phyloP scores from a whole-genome alignment of 2,888 invertebrate species.

The Lasioglossum oenotherae region DNA sequence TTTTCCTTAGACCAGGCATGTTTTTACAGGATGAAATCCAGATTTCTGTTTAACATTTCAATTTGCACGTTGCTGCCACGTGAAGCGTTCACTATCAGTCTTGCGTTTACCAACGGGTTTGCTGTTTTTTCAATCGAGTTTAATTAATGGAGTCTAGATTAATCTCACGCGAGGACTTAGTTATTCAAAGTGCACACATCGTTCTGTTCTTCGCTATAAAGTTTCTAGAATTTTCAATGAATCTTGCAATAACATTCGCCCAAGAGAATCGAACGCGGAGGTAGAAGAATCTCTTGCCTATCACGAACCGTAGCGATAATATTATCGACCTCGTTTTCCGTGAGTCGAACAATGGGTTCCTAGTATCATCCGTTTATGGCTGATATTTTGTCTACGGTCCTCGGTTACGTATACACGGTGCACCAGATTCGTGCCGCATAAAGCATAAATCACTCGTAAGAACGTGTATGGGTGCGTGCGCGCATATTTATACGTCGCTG shows the following conservation, averaged over 20 bases:
- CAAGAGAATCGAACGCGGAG: not conserved
- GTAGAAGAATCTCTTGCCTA: conserved; percentile 30
- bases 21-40: not conserved
- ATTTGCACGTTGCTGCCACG: not conserved
- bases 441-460: conserved; percentile 64
- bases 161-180: not conserved
- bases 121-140: not conserved
- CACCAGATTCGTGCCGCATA: conserved; percentile 55
- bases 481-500: conserved; percentile 39
- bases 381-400: conserved; percentile 79
- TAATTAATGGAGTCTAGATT: not conserved
- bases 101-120: not conserved
- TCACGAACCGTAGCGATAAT: not conserved
- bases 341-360: conserved; percentile 69
- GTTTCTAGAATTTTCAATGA: not conserved
- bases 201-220: not conserved
- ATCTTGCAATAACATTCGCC: not conserved
- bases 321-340: conserved; percentile 65
- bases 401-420: conserved; percentile 54
- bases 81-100: not conserved
- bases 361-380: conserved; percentile 74
- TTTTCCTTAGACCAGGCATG: not conserved
- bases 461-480: conserved; percentile 40
- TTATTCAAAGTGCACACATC: not conserved
- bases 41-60: not conserved